Percentiles rank a stretch among this genome's conserved stretches.
Evolutionary conservation across 2,113 vertebrate genomes (phyloP).

Genomic region (Phrynosoma platyrhinos): DNA sequence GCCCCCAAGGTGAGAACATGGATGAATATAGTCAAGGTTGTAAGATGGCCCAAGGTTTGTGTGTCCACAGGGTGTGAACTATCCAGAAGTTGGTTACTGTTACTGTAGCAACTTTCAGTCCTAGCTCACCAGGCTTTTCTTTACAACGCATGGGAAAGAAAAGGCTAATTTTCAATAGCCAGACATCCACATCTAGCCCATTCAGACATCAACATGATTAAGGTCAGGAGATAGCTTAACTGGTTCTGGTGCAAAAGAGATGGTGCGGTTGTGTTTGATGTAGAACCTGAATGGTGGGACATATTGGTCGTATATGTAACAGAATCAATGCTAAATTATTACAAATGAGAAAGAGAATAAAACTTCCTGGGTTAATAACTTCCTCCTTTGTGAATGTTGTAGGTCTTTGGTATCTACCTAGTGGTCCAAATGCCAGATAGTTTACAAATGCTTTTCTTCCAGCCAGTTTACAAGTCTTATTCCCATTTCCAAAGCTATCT

Average conservation of each 20-base stretch:
- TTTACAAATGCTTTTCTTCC: not conserved
- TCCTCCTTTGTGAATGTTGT: not conserved
- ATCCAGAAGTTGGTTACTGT: no score
- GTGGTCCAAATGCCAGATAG: not conserved
- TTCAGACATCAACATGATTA: not conserved
- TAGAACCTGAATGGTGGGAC: not conserved
- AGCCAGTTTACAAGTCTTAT: not conserved
- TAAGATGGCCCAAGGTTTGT: no score
- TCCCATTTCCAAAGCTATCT: not conserved
- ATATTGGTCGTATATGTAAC: no score
- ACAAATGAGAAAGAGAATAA: not conserved
- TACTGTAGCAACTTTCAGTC: not conserved
- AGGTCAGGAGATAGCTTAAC: not conserved
- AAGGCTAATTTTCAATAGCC: not conserved
- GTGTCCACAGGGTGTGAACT: not conserved
- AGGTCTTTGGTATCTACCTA: not conserved
- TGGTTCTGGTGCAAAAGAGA: not conserved
- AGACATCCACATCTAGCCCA: not conserved
- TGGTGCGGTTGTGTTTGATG: not conserved
- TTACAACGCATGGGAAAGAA: not conserved
- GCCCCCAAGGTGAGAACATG: not conserved
- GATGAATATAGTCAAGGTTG: no score
- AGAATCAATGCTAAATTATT: not conserved
- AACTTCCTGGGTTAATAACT: not conserved
- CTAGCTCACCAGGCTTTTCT: not conserved